Conservation (phyloP, 2,888 invertebrate genomes). For the Scaptomyza caliginosa region DNA sequence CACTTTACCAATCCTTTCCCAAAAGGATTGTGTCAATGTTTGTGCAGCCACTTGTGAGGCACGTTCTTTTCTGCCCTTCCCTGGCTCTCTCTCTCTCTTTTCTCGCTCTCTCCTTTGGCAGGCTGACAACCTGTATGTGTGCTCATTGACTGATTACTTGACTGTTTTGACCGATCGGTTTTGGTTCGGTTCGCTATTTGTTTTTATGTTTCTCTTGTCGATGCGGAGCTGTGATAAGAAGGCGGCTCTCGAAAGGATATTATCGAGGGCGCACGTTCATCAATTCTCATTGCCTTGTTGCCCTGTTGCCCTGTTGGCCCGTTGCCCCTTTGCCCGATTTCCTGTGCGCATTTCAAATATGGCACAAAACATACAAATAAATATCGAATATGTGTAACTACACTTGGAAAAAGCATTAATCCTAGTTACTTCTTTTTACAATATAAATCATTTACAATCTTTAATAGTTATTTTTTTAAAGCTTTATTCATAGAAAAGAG, state of each 20-base stretch:
- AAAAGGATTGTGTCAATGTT: conserved; percentile 70
- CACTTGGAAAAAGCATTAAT: neutral
- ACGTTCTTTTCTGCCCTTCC: conserved; percentile 29
- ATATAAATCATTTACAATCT: too few relatives aligned
- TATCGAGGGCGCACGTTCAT: conserved; percentile 58
- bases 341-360: conserved; percentile 54
- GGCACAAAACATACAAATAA: conserved; percentile 36
- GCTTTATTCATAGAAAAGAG: too few relatives aligned
- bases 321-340: conserved; percentile 20
- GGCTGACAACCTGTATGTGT: conserved; percentile 39
- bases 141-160: conserved; percentile 63
- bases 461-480: too few relatives aligned
- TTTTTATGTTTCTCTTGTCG: conserved; percentile 35
- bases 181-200: conserved; percentile 22
- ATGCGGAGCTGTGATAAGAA: conserved; percentile 57
- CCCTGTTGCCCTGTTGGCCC: neutral
- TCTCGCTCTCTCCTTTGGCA: neutral
- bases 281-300: conserved; percentile 38
- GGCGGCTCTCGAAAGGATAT: conserved; percentile 56
- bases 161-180: conserved; percentile 15
- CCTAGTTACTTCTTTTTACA: too few relatives aligned
- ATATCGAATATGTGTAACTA: neutral
- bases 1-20: conserved; percentile 29
- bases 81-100: neutral
- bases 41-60: conserved; percentile 63